Base-by-base conservation (phyloP, 2,888 invertebrate species). In the Lasioglossum oenotherae region DNA sequence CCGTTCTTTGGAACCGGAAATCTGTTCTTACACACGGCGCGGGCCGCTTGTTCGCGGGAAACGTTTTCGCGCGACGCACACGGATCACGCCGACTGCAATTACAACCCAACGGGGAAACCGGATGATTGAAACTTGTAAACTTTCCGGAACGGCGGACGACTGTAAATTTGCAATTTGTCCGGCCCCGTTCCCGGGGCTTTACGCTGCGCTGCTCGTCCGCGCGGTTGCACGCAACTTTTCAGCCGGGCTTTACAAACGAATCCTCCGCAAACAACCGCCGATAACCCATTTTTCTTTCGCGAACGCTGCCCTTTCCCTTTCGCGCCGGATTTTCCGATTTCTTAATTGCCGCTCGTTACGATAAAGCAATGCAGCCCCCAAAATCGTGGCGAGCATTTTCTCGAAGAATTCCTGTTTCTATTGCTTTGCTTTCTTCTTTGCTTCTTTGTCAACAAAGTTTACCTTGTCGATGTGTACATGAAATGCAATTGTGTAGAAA, bases 111-210 rank as follows among this genome's bases (percentile, higher is more conserved):
- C 31, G 82, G 19, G 60, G 8, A 27, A 27, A n/a, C 19, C 53
- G 71, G 6, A 38, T 23, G 46, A 81, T 81, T 46, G 78, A 82
- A 71, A 71, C 67, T n/a, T 57, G 76, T 57, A 46, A 74, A 82
- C 53, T 69, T 69, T 77, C 57, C 35, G 16, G n/a, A 38, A 16
- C 41, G 57, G 23, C 49, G 41, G 46, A 71, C 60, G 49, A 49
- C 31, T 71, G 83, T 78, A 64, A 83, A 82, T 82, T 74, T 41
- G 41, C 60, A 27, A 84, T 84, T 77, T 64, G 19, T 14, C 16
- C 69, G 38, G 69, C 27, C 46, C 23, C 46, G n/a, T 69, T 69
- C 44, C 0, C 23, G 12, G 16, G 53, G 41, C 64, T 82, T 77
- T 46, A 38, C 73, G 60, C 53, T 73, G 67, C 67, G 77, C 35